Percentiles rank a stretch among this genome's conserved stretches.
phyloP scores from a whole-genome alignment of 2,888 invertebrate genomes.

The Druceiella hillmani region DNA sequence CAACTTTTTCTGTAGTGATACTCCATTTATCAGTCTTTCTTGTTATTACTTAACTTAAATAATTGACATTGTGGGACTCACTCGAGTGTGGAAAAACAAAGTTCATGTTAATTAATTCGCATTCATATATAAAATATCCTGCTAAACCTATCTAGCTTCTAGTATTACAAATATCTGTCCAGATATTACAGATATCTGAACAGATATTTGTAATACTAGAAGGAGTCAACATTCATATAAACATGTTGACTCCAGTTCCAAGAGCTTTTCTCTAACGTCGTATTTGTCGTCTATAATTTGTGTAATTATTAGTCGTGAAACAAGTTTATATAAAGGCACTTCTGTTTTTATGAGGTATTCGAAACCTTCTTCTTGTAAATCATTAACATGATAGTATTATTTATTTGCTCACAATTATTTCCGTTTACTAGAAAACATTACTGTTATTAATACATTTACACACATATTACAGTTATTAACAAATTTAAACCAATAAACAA shows the following conservation, averaged over 20 bases:
- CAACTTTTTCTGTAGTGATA: no score
- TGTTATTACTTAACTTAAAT: constrained; percentile 18
- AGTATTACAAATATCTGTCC: constrained; percentile 17
- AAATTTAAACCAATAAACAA: no score
- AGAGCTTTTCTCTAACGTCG: constrained; percentile 17
- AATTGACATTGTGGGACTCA: constrained; percentile 21
- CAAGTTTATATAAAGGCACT: constrained; percentile 16
- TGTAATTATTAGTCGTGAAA: constrained; percentile 16
- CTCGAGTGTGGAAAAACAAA: constrained; percentile 16
- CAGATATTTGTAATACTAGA: no score
- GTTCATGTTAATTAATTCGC: constrained; percentile 18
- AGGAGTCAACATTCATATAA: no score
- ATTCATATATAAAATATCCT: constrained; percentile 19
- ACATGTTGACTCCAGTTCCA: constrained; percentile 17
- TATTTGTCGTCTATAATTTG: constrained; percentile 20
- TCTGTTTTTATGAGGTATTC: constrained; percentile 15
- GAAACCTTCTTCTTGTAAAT: constrained; percentile 14
- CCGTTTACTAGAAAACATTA: constrained; percentile 8
- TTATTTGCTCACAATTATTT: constrained; percentile 10
- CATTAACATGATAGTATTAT: constrained; percentile 14
- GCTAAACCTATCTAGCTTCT: constrained; percentile 21
- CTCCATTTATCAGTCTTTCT: constrained; percentile 21
- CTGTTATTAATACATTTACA: no score
- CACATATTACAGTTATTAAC: no score
- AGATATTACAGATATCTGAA: no score